phyloP scores from a whole-genome alignment of 2,888 invertebrate species.

The Dasysyrphus tricinctus region DNA sequence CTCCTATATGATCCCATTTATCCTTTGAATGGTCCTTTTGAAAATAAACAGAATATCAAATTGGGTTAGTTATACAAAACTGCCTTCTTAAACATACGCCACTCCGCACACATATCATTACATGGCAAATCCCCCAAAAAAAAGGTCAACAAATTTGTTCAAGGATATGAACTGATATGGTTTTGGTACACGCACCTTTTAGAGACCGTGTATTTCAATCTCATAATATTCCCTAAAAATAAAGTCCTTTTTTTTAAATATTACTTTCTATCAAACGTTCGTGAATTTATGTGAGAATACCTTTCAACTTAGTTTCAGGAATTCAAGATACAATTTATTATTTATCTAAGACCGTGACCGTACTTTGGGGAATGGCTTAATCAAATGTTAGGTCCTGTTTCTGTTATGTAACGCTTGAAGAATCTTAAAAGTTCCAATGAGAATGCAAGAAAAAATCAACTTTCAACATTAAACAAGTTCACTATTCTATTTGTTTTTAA shows the following conservation, averaged over 20 bases:
- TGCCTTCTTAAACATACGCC: not conserved
- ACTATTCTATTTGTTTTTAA: conserved; percentile 31
- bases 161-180: conserved; percentile 28
- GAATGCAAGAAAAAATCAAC: conserved; percentile 23
- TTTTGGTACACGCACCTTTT: conserved; percentile 36
- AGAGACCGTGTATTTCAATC: conserved; percentile 26
- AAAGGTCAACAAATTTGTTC: conserved; percentile 23
- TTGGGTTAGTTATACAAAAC: conserved; percentile 54
- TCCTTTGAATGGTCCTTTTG: conserved; percentile 60
- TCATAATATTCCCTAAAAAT: conserved; percentile 42
- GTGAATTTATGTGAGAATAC: conserved; percentile 62
- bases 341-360: conserved; percentile 30
- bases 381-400: conserved; percentile 28
- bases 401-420: conserved; percentile 25
- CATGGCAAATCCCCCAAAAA: conserved; percentile 4
- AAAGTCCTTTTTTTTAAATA: conserved; percentile 28
- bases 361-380: conserved; percentile 47
- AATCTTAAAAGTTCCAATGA: conserved; percentile 32
- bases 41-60: conserved; percentile 69
- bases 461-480: conserved; percentile 35
- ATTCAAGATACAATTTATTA: conserved; percentile 35
- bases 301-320: conserved; percentile 44
- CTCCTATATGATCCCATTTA: conserved; percentile 57
- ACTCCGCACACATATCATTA: conserved; percentile 9
- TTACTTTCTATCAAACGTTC: conserved; percentile 39